These are phyloP conservation scores for Halesus radiatus DNA, from an alignment of 1,140 invertebrate genomes.

Conservation along the genomic window DNA sequence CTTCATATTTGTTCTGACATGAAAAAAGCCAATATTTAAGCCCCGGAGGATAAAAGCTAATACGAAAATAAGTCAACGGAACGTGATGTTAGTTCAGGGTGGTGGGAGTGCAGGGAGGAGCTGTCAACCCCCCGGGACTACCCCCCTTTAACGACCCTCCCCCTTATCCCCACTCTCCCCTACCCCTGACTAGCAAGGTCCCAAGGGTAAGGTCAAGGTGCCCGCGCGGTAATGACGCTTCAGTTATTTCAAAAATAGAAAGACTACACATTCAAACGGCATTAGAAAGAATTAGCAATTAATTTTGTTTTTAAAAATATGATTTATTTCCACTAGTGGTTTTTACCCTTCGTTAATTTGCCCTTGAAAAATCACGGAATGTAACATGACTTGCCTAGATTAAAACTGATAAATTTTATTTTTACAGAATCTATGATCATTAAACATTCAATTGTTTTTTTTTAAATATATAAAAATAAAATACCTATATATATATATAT, in stretches of 20 bases:
- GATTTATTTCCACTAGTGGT: too few relatives aligned
- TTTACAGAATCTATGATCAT: too few relatives aligned
- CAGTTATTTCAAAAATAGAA: constrained; percentile 33
- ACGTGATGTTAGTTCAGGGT: constrained; percentile 24
- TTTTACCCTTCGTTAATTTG: too few relatives aligned
- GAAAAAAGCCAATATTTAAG: neutral
- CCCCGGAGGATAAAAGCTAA: neutral
- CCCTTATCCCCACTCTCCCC: neutral
- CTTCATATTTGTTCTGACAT: neutral
- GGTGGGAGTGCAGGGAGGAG: neutral
- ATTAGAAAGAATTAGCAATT: neutral
- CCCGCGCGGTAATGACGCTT: constrained; percentile 23
- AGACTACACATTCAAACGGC: neutral
- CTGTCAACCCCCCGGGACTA: neutral
- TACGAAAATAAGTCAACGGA: constrained; percentile 19
- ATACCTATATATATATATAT: too few relatives aligned
- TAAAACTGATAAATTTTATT: too few relatives aligned
- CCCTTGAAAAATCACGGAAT: too few relatives aligned
- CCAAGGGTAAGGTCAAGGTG: constrained; percentile 36
- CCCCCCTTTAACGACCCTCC: neutral
- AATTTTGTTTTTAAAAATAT: too few relatives aligned
- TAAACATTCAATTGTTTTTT: too few relatives aligned
- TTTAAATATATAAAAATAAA: too few relatives aligned
- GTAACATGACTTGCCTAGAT: too few relatives aligned
- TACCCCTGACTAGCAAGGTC: constrained; percentile 17